Evolutionary conservation across 2,797 vertebrate species (phyloP), one percentile per base, ranked within the genome.

Genomic region (Enteromius trimaculatus): DNA sequence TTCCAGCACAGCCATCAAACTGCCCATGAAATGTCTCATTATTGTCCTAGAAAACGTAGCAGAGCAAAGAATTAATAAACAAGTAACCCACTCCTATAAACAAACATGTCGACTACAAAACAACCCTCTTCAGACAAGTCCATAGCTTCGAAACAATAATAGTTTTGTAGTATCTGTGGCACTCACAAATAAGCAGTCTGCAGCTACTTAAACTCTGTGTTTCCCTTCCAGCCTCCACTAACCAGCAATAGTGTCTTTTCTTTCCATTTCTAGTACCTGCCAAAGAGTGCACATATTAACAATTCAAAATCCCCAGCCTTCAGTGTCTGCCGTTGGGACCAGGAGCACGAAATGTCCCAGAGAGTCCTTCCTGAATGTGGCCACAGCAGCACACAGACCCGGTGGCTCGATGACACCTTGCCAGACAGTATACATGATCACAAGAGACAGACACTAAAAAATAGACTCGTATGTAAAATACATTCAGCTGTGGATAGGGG

Each of bases 291-390:
- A 26, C 39, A 53, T 80, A 89, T 86, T 87, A 87, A 87, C 80
- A 83, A 89, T 88, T 87, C 79, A 87, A 87, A 86, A 79, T 44
- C 80, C 83, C 82, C 75, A 74, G 71, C 55, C 79, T 81, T 83
- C 69, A 83, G 84, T 66, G 71, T 76, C 74, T 80, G 71, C 82
- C 77, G 31, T 55, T 78, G 79, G 74, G 88, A 86, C 81, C 68
- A 84, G 75, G 60, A 87, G 39, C 62, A 55, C 81, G 77, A 83
- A 76, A 80, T 66, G 78, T 88, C 87, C 85, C 39, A 66, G 58
- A 79, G 77, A 78, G 66, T 84, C 74, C 70, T 84, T 39, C 21
- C 68, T 23, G 64, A 79, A 68, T 76, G 34, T 80, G 82, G 77
- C 79, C 76, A 74, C 60, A 69, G 79, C 79, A 65, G 44, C 42